Evolutionary conservation across 2,888 invertebrate species (phyloP).

Genomic region (Poecilus cupreus): DNA sequence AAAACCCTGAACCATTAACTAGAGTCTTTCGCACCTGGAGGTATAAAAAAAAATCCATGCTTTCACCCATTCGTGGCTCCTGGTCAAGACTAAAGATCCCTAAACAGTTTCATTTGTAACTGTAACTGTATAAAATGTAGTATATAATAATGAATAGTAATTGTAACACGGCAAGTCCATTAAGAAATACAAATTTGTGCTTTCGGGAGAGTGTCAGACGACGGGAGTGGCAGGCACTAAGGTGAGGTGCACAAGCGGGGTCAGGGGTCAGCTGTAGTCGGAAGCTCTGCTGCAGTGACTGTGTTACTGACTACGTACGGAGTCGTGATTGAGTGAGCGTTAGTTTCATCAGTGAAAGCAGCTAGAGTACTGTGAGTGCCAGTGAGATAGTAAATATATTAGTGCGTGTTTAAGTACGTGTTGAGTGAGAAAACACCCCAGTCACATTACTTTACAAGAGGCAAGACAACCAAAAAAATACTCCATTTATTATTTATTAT

Average conservation of each 20-base stretch:
- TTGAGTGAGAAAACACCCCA: neutral
- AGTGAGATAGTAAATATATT: conserved; percentile 15
- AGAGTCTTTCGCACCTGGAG: neutral
- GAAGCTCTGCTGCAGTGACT: neutral
- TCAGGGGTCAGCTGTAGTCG: neutral
- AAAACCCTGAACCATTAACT: neutral
- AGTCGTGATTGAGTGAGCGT: too few relatives aligned
- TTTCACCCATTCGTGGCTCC: neutral
- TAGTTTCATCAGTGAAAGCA: conserved; percentile 11
- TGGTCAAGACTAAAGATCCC: neutral
- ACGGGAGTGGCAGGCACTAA: neutral
- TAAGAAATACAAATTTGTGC: neutral
- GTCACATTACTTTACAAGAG: too few relatives aligned
- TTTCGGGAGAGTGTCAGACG: neutral
- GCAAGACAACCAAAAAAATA: too few relatives aligned
- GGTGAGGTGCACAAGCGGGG: conserved; percentile 21
- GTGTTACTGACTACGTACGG: neutral
- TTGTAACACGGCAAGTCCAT: neutral
- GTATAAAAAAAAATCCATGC: conserved; percentile 21
- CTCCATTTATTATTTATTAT: too few relatives aligned
- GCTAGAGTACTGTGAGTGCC: conserved; percentile 17
- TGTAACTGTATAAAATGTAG: too few relatives aligned
- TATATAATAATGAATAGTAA: neutral
- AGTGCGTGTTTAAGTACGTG: conserved; percentile 16
- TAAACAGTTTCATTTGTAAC: neutral